Conservation (phyloP, 2,797 vertebrate species). For the Nyctalus aviator region DNA sequence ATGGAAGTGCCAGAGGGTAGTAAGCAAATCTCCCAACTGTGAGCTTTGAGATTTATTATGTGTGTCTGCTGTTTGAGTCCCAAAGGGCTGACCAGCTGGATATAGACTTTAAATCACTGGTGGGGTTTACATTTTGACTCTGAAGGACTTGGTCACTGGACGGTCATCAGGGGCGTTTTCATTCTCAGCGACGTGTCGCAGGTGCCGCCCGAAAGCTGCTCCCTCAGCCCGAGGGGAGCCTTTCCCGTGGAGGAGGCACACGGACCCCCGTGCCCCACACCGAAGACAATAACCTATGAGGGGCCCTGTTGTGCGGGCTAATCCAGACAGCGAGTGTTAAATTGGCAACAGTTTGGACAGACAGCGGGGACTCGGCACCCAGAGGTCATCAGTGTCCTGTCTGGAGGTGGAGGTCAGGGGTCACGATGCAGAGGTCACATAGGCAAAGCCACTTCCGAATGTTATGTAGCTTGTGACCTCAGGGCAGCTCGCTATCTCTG, state of each 20-base stretch:
- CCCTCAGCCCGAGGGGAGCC: background rate
- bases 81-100: conserved; percentile 70
- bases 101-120: conserved; percentile 71
- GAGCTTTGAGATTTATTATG: conserved; percentile 59
- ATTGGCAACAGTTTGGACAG: background rate
- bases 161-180: conserved; percentile 62
- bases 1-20: background rate
- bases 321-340: conserved; percentile 50
- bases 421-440: too few relatives aligned
- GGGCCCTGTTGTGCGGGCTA: background rate
- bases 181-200: background rate
- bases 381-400: background rate
- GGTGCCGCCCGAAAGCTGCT: background rate
- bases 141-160: conserved; percentile 72
- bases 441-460: background rate
- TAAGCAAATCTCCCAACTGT: conserved; percentile 32
- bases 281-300: background rate
- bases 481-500: background rate
- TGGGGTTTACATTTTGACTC: conserved; percentile 67
- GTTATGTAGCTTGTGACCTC: background rate
- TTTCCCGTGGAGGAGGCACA: background rate
- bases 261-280: background rate
- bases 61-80: conserved; percentile 48
- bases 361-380: background rate
- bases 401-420: too few relatives aligned